A percentile compares a stretch with the other conserved stretches of the same genome.
phyloP scores from a whole-genome alignment of 2,113 vertebrate species.

The Neotoma lepida region DNA sequence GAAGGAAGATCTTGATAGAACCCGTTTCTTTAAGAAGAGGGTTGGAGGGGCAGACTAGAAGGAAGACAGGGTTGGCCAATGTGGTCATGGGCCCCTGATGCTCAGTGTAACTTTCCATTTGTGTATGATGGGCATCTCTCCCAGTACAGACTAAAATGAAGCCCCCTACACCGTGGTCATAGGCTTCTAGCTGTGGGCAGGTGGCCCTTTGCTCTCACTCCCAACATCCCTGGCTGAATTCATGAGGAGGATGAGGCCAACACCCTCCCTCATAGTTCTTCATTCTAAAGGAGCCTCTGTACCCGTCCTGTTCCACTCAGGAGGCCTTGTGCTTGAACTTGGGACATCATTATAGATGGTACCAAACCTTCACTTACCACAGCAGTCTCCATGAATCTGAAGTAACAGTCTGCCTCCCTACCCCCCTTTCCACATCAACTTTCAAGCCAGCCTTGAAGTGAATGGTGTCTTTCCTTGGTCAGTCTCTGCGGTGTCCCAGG shows the following conservation, averaged over 20 bases:
- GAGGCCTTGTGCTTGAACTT: background rate
- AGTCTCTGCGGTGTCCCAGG: background rate
- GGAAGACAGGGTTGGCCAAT: background rate
- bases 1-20: fast-evolving
- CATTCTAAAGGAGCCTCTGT: background rate
- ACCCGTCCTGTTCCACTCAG: background rate
- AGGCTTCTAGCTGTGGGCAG: background rate
- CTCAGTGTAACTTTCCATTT: background rate
- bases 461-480: background rate
- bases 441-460: background rate
- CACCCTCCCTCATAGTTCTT: background rate
- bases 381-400: background rate
- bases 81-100: background rate
- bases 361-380: background rate
- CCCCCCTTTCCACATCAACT: background rate
- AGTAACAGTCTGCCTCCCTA: background rate
- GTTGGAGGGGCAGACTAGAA: background rate
- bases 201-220: background rate
- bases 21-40: background rate
- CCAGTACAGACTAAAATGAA: background rate
- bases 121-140: background rate
- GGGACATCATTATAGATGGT: background rate
- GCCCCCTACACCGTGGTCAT: background rate
- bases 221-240: background rate
- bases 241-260: background rate